Conservation (phyloP, 2,797 vertebrate species). For the Lophius americanus region DNA sequence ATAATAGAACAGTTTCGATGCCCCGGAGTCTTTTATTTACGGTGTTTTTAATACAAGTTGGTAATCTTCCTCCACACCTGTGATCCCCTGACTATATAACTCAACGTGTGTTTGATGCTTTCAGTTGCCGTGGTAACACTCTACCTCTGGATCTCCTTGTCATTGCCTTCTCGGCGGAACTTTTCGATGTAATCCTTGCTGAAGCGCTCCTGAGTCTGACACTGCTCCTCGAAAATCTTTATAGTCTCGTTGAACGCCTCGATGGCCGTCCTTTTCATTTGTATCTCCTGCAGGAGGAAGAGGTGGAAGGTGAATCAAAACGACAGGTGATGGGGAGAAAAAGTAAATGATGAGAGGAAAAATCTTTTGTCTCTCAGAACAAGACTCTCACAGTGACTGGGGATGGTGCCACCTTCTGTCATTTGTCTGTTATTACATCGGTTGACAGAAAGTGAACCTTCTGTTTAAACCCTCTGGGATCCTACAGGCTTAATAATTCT, state of each 20-base stretch:
- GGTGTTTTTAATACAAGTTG: too few relatives aligned
- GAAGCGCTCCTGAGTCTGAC: constrained; percentile 97
- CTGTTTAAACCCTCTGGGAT: too few relatives aligned
- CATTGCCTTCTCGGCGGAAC: constrained; percentile 90
- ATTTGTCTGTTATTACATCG: constrained; percentile 2
- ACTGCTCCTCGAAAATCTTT: constrained; percentile 99
- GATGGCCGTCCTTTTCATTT: constrained; percentile 99
- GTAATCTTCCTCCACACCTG: too few relatives aligned
- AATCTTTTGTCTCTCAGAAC: not conserved
- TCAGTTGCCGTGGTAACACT: constrained; percentile 42
- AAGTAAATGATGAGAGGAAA: not conserved
- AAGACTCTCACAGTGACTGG: not conserved
- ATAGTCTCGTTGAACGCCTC: constrained; percentile 99
- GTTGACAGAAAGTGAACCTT: too few relatives aligned
- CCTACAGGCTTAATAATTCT: too few relatives aligned
- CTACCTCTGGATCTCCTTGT: constrained; percentile 93
- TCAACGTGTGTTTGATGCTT: not conserved
- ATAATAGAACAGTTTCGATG: too few relatives aligned
- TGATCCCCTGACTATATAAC: too few relatives aligned
- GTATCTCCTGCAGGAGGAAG: constrained; percentile 88
- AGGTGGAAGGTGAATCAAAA: not conserved
- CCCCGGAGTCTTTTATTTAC: too few relatives aligned
- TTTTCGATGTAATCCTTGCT: constrained; percentile 93
- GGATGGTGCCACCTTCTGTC: not conserved
- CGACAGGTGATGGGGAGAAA: too few relatives aligned